Conservation (phyloP, 1,140 invertebrate species). For the Macrostomum lignano region DNA sequence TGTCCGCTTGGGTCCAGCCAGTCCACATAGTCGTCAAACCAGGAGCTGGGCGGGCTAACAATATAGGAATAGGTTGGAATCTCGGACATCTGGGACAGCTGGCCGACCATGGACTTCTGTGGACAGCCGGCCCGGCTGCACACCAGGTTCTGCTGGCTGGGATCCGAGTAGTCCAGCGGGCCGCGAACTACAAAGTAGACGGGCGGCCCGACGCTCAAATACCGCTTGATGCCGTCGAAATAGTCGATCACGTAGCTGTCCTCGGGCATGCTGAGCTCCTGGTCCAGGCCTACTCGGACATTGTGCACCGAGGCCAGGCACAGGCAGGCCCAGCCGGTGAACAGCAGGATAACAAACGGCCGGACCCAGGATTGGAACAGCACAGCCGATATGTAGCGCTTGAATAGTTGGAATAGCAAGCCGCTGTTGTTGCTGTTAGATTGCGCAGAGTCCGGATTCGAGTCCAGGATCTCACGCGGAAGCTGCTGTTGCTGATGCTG, state of each 20-base stretch:
- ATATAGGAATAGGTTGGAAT: no score
- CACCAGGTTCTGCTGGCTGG: constrained; percentile 39
- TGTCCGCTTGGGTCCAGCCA: constrained; percentile 35
- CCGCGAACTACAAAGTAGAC: constrained; percentile 61
- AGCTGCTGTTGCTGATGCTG: no score
- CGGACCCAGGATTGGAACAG: neutral
- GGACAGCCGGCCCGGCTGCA: constrained; percentile 45
- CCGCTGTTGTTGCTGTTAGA: no score
- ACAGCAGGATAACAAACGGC: constrained; percentile 29
- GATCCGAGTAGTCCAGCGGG: constrained; percentile 40
- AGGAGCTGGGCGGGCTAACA: no score
- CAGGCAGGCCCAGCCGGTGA: constrained; percentile 60
- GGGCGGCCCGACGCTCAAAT: constrained; percentile 52
- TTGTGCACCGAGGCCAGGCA: constrained; percentile 54
- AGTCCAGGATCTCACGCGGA: no score
- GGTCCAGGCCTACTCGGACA: constrained; percentile 55
- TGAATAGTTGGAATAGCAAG: no score
- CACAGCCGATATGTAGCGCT: no score
- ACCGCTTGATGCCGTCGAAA: constrained; percentile 40
- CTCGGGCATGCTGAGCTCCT: constrained; percentile 52
- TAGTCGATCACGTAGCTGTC: constrained; percentile 61
- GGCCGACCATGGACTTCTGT: constrained; percentile 46
- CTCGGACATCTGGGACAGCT: constrained; percentile 45
- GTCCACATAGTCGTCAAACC: constrained; percentile 67
- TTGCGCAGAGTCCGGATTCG: no score